These are phyloP conservation scores for Xyliphius kryptos DNA, from an alignment of 2,113 vertebrate genomes.

Conservation along the genomic window DNA sequence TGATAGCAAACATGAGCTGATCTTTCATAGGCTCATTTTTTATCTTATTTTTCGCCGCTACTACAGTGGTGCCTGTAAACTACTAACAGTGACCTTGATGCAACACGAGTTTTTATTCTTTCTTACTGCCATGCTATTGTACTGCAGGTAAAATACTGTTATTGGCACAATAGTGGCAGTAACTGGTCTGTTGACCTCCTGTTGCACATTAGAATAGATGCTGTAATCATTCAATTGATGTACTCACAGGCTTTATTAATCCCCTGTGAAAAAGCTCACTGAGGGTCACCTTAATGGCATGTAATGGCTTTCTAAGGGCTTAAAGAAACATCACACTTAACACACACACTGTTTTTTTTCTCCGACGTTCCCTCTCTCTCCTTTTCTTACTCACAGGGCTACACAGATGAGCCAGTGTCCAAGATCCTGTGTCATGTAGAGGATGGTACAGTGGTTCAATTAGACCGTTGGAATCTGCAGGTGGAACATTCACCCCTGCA, in stretches of 20 bases:
- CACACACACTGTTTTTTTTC: not conserved
- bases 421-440: conserved; percentile 96
- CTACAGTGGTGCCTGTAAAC: conserved; percentile 5
- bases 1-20: too few species aligned
- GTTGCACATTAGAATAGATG: conserved; percentile 30
- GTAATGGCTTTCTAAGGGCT: conserved; percentile 28
- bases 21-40: not conserved
- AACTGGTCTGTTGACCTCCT: conserved; percentile 6
- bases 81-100: conserved; percentile 11
- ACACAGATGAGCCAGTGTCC: conserved; percentile 92
- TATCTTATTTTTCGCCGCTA: conserved; percentile 1
- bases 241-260: conserved; percentile 27
- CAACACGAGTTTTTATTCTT: conserved; percentile 12
- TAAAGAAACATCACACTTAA: conserved; percentile 11
- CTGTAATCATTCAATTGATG: conserved; percentile 31
- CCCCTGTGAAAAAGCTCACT: conserved; percentile 6
- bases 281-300: conserved; percentile 16
- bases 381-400: conserved; percentile 69
- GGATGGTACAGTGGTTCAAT: conserved; percentile 91
- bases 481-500: conserved; percentile 70
- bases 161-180: conserved; percentile 19
- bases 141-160: conserved; percentile 27
- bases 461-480: conserved; percentile 92
- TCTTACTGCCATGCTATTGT: not conserved
- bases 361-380: not conserved